phyloP scores from a whole-genome alignment of 2,888 invertebrate species.

The Colostygia pectinataria region DNA sequence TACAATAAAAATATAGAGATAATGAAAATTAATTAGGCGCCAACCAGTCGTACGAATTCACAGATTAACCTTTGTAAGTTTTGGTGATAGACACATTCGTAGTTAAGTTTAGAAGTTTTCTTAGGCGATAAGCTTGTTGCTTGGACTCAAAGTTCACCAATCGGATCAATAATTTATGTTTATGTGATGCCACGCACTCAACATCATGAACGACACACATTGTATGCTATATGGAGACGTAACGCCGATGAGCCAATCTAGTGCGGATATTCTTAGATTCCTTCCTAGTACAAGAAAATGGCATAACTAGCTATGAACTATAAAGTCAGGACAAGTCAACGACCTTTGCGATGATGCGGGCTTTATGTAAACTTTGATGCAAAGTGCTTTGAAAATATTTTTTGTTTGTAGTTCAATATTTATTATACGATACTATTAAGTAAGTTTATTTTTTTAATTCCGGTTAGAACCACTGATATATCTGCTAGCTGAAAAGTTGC shows the following conservation, averaged over 20 bases:
- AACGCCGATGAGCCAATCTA: constrained; percentile 43
- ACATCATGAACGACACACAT: constrained; percentile 11
- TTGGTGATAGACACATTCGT: too few species aligned
- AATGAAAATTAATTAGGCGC: too few species aligned
- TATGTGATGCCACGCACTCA: constrained; percentile 1
- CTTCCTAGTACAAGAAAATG: constrained; percentile 51
- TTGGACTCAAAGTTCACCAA: not conserved
- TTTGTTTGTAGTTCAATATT: too few species aligned
- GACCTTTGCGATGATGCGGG: constrained; percentile 41
- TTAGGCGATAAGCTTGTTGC: too few species aligned
- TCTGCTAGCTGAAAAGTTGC: too few species aligned
- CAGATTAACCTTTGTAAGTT: too few species aligned
- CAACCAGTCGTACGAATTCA: too few species aligned
- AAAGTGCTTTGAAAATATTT: constrained; percentile 7
- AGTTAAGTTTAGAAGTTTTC: too few species aligned
- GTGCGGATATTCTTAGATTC: constrained; percentile 54
- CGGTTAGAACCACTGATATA: too few species aligned
- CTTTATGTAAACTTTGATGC: constrained; percentile 12
- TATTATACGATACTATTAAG: too few species aligned
- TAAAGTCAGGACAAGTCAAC: constrained; percentile 43
- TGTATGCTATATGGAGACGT: constrained; percentile 16
- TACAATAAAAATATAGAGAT: too few species aligned
- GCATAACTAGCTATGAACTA: constrained; percentile 38
- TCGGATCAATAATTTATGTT: not conserved
- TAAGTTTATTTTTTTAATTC: too few species aligned